Evolutionary conservation across 2,113 vertebrate genomes (phyloP), one percentile per base, ranked within the genome.

Genomic region (Cephalopterus ornatus): DNA sequence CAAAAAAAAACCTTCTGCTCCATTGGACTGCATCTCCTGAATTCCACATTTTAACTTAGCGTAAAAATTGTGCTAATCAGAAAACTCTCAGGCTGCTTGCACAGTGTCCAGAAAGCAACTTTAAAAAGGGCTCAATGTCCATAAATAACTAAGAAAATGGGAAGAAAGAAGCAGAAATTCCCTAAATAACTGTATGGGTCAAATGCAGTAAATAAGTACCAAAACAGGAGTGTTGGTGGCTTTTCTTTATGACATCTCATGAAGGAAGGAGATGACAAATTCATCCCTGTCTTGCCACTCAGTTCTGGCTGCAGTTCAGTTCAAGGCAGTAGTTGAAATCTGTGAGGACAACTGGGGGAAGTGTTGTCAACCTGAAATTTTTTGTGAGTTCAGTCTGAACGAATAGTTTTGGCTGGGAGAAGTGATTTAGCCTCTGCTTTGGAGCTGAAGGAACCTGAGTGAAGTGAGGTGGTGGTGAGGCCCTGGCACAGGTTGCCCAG

Each of bases 11-110:
- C 8, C n/a, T 84, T 58, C 4, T 35, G 12, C 53, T 70, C 52
- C 0, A 0, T 46, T 33, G 46, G 41, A 14, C 37, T 63, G 59
- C 55, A 55, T 42, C 44, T 83, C 80, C 39, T 5, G 0, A 67
- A 47, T 50, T 47, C 39, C 2, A 0, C 27, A 41, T 66, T 86
- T 90, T 50, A 91, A 59, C 79, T 73, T 88, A 74, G 52, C 28
- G 59, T 37, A 33, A 42, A 46, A 85, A 92, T 88, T 33, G 27
- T 75, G 89, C 79, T 89, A 68, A 87, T 52, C 41, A 63, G 68
- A 74, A 89, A 55, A 19, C 56, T 77, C 82, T 77, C 2, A 1
- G 44, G 59, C 32, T 84, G 35, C 37, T 52, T 35, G 42, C 26
- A 10, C 12, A 11, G 46, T 42, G 47, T 37, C 67, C 83, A 92